Evolutionary conservation across 2,888 invertebrate genomes (phyloP), one percentile per base, ranked within the genome.

Genomic region (Papilio demoleus): DNA sequence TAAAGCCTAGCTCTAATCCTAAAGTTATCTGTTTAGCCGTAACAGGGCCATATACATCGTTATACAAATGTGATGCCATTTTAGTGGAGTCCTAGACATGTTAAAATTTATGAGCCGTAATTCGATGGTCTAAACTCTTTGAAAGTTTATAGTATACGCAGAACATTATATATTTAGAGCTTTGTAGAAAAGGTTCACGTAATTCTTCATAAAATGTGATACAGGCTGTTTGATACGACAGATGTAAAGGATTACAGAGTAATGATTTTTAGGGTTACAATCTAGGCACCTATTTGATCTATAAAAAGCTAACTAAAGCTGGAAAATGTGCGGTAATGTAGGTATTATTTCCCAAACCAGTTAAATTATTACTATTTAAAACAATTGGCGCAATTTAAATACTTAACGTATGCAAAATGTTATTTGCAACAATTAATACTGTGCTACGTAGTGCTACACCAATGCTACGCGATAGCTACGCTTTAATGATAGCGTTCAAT

Each of bases 381-480:
- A 22, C 14, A 27, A 27, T 53, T 53, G 8, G 24, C 27, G 2
- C n/a, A 31, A 56, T 56, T 56, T 31, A 4, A 56, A 56, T 31
- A 24, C 12, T 14, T 24, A n/a, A 27, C 17, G 53, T 31, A 56
- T 31, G 53, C 53, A 31, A 31, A 56, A 56, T 31, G 27, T 27
- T 17, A 31, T 56, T 56, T 56, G 3, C 27, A 14, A 31, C 17
- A 56, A 31, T 56, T 8, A 31, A 56, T 56, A 31, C 27, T 1
- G n/a, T 1, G 31, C 53, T 56, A 56, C 53, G 31, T 31, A 56
- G 27, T 31, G 53, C 53, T 56, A 53, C 53, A 27, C n/a, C 14
- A 53, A n/a, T 24, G 53, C 53, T 53, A 56, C 53, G 50, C 24
- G 31, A 56, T n/a, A n/a, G 53, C 38, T 64, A 64, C 62, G 12